Base-by-base conservation (phyloP, 1,140 invertebrate genomes). In the Dufourea novaeangliae region DNA sequence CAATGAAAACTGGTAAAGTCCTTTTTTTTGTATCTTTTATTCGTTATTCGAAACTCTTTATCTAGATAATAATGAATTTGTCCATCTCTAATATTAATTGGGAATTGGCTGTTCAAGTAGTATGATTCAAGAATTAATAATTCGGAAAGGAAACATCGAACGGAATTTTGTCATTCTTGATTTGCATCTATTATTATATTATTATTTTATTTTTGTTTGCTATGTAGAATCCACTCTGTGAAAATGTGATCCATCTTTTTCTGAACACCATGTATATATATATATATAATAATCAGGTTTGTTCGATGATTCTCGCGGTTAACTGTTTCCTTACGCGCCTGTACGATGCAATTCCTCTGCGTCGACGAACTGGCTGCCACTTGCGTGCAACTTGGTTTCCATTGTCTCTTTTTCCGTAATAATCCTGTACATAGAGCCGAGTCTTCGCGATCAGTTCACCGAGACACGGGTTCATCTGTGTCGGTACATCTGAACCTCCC, bases 161-260 rank as follows among this genome's bases (percentile, higher is more conserved):
- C n/a, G n/a, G n/a, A n/a, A n/a, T n/a, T n/a, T n/a, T n/a, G n/a
- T n/a, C n/a, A n/a, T n/a, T n/a, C n/a, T n/a, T n/a, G n/a, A n/a
- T n/a, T n/a, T n/a, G n/a, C n/a, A n/a, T n/a, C n/a, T n/a, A n/a
- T n/a, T n/a, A n/a, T n/a, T n/a, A n/a, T n/a, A n/a, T n/a, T n/a
- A n/a, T n/a, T n/a, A n/a, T n/a, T n/a, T n/a, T n/a, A n/a, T n/a
- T n/a, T n/a, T n/a, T n/a, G n/a, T n/a, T n/a, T n/a, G n/a, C n/a
- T n/a, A 50, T 50, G 46, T 50, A 57, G 54, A 29, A 71, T 83
- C 85, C 83, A 69, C 61, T 86, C 85, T 76, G 52, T 57, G 79
- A 79, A 71, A 22, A 7, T 64, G 54, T 22, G 29, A 57, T 4
- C 17, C 25, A 57, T 57, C 39, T 11, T 8, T 25, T 8, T 66